A percentile compares a stretch with the other conserved stretches of the same genome.
phyloP scores from a whole-genome alignment of 2,113 vertebrate species.

The Pelodiscus sinensis region DNA sequence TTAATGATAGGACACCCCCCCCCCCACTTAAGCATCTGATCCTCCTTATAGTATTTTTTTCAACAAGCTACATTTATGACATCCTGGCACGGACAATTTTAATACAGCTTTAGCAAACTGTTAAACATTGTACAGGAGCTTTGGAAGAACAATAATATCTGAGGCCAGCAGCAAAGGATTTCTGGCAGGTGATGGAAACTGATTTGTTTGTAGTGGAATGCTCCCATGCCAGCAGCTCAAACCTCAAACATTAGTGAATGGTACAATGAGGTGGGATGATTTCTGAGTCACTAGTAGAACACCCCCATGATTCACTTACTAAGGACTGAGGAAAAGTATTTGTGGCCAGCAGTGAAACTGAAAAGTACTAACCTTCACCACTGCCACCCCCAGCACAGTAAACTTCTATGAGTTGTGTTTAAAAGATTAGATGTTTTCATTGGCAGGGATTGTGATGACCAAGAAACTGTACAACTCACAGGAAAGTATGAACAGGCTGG shows the following conservation, averaged over 20 bases:
- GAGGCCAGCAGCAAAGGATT: constrained; percentile 6
- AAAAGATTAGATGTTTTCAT: constrained; percentile 46
- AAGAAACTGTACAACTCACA: constrained; percentile 60
- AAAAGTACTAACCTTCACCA: not conserved
- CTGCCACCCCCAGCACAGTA: not conserved
- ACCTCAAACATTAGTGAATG: constrained; percentile 36
- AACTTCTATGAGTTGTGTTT: constrained; percentile 39
- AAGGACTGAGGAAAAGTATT: constrained; percentile 47
- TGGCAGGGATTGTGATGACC: constrained; percentile 53
- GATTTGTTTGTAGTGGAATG: constrained; percentile 13
- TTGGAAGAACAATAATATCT: not conserved
- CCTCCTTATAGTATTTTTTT: constrained; percentile 5
- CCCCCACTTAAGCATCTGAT: not conserved
- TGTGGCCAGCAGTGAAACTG: constrained; percentile 22
- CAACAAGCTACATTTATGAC: not conserved
- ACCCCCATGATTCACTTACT: constrained; percentile 57
- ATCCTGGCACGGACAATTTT: not conserved
- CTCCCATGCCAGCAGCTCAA: not conserved
- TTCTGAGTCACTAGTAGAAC: constrained; percentile 66
- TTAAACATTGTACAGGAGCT: not conserved
- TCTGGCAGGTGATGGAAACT: constrained; percentile 9
- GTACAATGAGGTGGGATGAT: constrained; percentile 39
- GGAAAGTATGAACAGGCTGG: constrained; percentile 56
- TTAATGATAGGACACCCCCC: not conserved
- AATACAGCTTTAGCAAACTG: not conserved